Evolutionary conservation across 2,888 invertebrate species (phyloP).

Genomic region (Catonia carolina): DNA sequence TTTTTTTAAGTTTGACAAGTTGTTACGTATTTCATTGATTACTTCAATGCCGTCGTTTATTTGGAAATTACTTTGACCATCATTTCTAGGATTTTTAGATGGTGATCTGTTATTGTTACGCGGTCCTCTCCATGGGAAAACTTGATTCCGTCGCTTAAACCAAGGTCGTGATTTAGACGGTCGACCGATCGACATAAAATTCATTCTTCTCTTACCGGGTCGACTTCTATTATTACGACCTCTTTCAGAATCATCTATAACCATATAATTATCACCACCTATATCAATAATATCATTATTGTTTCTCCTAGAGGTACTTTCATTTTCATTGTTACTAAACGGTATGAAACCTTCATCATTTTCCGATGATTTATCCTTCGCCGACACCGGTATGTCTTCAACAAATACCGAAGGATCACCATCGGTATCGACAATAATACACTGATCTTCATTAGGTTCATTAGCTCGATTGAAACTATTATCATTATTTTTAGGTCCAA

Average conservation of each 20-base stretch:
- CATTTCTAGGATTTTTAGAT: background rate
- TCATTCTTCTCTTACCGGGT: too few relatives aligned
- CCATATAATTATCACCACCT: background rate
- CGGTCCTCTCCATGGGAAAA: background rate
- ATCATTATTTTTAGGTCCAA: background rate
- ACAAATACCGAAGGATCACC: constrained; percentile 9
- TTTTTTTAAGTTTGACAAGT: too few relatives aligned
- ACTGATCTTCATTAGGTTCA: background rate
- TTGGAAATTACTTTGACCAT: background rate
- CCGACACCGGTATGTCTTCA: background rate
- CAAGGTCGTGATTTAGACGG: too few relatives aligned
- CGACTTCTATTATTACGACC: background rate
- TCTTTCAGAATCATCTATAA: background rate
- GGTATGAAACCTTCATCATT: background rate
- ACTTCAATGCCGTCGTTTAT: background rate
- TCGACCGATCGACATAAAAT: too few relatives aligned
- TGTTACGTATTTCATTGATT: too few relatives aligned
- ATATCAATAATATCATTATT: background rate
- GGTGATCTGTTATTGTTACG: background rate
- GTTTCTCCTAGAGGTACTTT: background rate
- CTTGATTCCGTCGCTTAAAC: background rate
- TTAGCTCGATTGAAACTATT: background rate
- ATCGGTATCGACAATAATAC: background rate
- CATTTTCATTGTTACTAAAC: background rate
- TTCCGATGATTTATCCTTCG: background rate